A percentile compares a stretch with the other conserved stretches of the same genome.
These are phyloP conservation scores for Cotesia glomerata DNA, from an alignment of 1,140 invertebrate species.

Conservation along the genomic window DNA sequence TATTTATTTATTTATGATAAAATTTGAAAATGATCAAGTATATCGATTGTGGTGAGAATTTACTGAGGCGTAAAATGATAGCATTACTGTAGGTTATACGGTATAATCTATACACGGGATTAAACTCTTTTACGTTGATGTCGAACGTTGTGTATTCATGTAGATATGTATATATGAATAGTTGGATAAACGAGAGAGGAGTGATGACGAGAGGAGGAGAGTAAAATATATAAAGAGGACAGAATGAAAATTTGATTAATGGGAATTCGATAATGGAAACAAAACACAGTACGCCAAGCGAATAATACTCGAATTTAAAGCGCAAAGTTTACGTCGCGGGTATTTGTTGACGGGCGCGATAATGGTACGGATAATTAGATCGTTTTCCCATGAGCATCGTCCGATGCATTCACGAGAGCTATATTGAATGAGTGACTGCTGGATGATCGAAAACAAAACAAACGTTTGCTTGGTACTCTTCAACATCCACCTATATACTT, in stretches of 20 bases:
- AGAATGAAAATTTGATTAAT: constrained; percentile 41
- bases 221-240: background rate
- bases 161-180: too few species aligned
- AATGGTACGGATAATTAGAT: constrained; percentile 53
- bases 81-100: too few species aligned
- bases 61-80: too few species aligned
- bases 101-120: too few species aligned
- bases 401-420: constrained; percentile 20
- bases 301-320: constrained; percentile 38
- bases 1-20: too few species aligned
- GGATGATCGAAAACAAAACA: constrained; percentile 23
- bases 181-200: too few species aligned
- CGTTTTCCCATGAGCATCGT: constrained; percentile 26
- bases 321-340: constrained; percentile 40
- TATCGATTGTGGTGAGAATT: too few species aligned
- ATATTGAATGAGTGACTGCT: background rate
- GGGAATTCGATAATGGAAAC: constrained; percentile 46
- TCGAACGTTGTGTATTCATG: too few species aligned
- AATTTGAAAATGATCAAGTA: too few species aligned
- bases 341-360: constrained; percentile 46
- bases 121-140: too few species aligned
- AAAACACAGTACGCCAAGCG: constrained; percentile 38
- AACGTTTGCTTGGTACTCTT: background rate
- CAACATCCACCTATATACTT: background rate
- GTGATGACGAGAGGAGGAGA: background rate